These are phyloP conservation scores for Phaethon lepturus DNA, from an alignment of 2,113 vertebrate species.

Conservation along the genomic window DNA sequence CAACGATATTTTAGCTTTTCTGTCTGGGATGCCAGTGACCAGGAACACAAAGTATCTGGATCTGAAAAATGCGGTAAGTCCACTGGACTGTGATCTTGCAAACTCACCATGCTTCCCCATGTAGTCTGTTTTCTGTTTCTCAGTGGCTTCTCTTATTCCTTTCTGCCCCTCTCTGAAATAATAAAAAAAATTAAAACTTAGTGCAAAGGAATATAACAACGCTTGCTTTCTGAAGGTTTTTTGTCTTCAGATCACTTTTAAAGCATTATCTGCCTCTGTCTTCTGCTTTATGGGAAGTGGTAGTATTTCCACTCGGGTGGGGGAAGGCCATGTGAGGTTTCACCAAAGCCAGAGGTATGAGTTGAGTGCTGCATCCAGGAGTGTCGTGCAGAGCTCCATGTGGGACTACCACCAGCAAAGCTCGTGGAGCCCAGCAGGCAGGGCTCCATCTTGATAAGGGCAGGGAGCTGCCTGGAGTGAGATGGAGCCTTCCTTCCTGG, in stretches of 20 bases:
- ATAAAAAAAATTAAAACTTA: neutral
- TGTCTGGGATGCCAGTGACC: slow-evolving; percentile 98
- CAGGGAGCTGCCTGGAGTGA: neutral
- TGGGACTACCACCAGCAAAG: neutral
- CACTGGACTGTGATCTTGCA: neutral
- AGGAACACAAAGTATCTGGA: slow-evolving; percentile 97
- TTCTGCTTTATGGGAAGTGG: rapidly evolving
- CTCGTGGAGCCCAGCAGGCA: neutral
- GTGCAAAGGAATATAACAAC: neutral
- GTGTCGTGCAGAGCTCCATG: neutral
- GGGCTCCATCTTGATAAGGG: neutral
- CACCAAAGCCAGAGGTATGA: neutral
- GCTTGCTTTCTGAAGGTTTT: neutral
- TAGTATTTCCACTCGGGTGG: neutral
- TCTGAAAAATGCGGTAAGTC: slow-evolving; percentile 93
- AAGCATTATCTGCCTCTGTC: neutral
- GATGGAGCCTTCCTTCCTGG: neutral
- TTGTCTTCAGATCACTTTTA: neutral
- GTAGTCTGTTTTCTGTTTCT: neutral
- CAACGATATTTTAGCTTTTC: slow-evolving; percentile 97
- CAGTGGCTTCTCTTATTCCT: neutral
- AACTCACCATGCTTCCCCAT: rapidly evolving
- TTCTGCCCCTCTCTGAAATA: neutral
- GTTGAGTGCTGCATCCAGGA: neutral
- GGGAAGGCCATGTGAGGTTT: neutral